Base-by-base conservation (phyloP, 2,797 vertebrate genomes). In the Odontamblyopus rebecca region DNA sequence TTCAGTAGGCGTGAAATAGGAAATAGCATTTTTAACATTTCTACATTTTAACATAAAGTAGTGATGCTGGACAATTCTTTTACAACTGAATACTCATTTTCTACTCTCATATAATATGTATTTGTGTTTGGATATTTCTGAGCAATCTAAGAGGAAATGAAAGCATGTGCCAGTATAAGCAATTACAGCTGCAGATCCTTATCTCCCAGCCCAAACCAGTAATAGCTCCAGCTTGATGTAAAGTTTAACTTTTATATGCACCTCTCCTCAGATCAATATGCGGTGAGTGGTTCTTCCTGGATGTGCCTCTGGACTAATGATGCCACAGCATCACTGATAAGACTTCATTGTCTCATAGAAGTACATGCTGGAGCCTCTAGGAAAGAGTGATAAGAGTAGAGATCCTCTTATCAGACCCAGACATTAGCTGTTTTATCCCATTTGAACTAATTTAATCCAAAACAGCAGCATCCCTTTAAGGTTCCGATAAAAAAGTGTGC, bases 261-360 rank as follows among this genome's bases (percentile, higher is more conserved):
- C 67, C 15, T 23, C 73, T 84, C 81, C 73, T 80, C 67, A 59
- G 76, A 88, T 89, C 83, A 59, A 88, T 85, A 80, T 44, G 69
- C 65, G 68, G 63, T 62, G 76, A 89, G 71, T 68, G 70, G 69
- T 13, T 70, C 74, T 82, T 81, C 77, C 80, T 80, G 79, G 72
- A 75, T 78, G 66, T 38, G 71, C 73, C 60, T 73, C 16, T 73
- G 16, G 71, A 8, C 77, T 88, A 83, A 89, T 87, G 75, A 71
- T 13, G 65, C 82, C 79, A 81, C 66, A 78, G 76, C 81, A 15
- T 69, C 6, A 19, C 67, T 19, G 73, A 86, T 83, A 76, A 77
- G 76, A 50, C 70, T 77, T 71, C 38, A 68, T 67, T 76, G 72
- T 82, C 77, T 77, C 69, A 23, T 59, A 57, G 26, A 16, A 75